Evolutionary conservation across 2,888 invertebrate genomes (phyloP).

Genomic region (Eristalis tenax): DNA sequence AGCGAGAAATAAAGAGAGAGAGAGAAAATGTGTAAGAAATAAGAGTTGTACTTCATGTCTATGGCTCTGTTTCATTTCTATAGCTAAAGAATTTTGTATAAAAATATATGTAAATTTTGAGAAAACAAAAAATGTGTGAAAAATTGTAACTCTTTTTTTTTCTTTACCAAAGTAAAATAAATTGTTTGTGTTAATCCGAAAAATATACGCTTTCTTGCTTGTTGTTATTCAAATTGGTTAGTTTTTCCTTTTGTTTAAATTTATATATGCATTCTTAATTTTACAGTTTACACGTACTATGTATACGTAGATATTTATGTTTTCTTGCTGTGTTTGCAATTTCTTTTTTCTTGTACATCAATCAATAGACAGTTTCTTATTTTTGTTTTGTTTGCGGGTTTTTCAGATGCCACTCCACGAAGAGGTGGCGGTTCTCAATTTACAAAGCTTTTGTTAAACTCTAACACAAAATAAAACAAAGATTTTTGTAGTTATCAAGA

Average conservation of each 20-base stretch:
- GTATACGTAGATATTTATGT: slow-evolving; percentile 49
- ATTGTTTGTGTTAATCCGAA: slow-evolving; percentile 35
- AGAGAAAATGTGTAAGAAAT: background rate
- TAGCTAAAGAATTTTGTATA: slow-evolving; percentile 12
- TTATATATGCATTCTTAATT: slow-evolving; percentile 28
- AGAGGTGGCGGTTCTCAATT: slow-evolving; percentile 58
- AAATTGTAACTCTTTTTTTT: slow-evolving; percentile 12
- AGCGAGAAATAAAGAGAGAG: background rate
- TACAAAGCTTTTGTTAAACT: slow-evolving; percentile 45
- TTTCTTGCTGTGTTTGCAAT: background rate
- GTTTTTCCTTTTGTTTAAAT: slow-evolving; percentile 51
- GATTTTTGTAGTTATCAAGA: slow-evolving; percentile 62
- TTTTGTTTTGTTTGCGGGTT: background rate
- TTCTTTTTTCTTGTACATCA: slow-evolving; percentile 46
- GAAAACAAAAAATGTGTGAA: slow-evolving; percentile 8
- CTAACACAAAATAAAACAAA: slow-evolving; percentile 77
- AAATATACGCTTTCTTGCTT: slow-evolving; percentile 33
- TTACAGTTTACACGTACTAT: slow-evolving; percentile 7
- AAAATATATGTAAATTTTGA: slow-evolving; percentile 28
- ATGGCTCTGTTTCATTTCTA: slow-evolving; percentile 70
- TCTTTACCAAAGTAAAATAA: background rate
- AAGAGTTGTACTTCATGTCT: slow-evolving; percentile 65
- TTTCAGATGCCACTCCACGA: background rate
- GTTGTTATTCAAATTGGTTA: slow-evolving; percentile 39
- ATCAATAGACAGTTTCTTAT: slow-evolving; percentile 49